These are phyloP conservation scores for Proteles cristata DNA, from an alignment of 2,113 vertebrate species.

Conservation along the genomic window DNA sequence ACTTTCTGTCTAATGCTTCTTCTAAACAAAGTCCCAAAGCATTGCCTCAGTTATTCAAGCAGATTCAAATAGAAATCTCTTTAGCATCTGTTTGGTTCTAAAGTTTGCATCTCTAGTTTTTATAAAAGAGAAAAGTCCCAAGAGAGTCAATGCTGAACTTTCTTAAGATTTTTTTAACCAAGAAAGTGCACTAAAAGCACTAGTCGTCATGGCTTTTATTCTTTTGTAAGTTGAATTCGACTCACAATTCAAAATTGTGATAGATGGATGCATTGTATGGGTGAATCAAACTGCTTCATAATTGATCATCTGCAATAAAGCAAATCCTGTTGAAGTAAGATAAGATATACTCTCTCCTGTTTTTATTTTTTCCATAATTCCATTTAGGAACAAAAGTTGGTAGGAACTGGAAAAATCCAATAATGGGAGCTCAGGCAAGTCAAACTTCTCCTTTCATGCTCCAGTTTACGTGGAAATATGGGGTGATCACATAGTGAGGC, in stretches of 20 bases:
- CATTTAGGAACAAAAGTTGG: background rate
- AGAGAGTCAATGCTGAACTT: background rate
- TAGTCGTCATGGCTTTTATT: background rate
- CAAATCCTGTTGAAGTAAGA: background rate
- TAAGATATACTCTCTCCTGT: background rate
- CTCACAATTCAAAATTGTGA: background rate
- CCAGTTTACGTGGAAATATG: background rate
- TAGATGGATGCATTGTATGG: background rate
- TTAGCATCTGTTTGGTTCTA: background rate
- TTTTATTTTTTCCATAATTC: background rate
- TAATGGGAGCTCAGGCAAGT: background rate
- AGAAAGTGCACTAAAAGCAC: background rate
- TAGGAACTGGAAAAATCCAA: background rate
- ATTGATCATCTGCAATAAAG: background rate
- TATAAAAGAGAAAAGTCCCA: constrained; percentile 14
- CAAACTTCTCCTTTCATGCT: background rate
- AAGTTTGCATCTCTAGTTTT: constrained; percentile 18
- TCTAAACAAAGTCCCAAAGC: background rate
- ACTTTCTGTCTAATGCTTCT: background rate
- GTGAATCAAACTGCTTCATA: constrained; percentile 20
- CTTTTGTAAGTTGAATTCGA: constrained; percentile 20
- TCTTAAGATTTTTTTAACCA: background rate
- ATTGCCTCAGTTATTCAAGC: background rate
- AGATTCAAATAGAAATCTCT: background rate
- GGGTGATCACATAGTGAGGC: background rate